Evolutionary conservation across 2,113 vertebrate species (phyloP).

Genomic region (Pterocles gutturalis): DNA sequence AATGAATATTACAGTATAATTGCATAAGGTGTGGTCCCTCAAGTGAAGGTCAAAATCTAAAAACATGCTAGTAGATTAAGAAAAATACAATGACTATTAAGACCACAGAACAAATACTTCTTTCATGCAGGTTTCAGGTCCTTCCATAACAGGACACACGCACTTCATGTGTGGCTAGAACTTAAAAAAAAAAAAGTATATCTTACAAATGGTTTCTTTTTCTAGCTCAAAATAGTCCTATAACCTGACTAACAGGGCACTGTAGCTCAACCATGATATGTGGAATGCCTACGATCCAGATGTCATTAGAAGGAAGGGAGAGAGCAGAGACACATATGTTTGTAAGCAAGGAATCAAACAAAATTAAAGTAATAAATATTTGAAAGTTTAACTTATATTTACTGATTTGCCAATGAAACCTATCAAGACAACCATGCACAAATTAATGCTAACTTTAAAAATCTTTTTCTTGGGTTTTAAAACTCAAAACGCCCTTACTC

Average conservation of each 20-base stretch:
- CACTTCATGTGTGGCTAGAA: background rate
- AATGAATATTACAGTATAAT: background rate
- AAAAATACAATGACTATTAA: background rate
- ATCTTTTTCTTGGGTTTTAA: background rate
- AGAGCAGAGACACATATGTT: background rate
- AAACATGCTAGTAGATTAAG: background rate
- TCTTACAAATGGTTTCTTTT: background rate
- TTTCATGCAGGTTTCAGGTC: background rate
- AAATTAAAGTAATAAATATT: background rate
- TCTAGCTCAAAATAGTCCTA: background rate
- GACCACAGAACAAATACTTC: background rate
- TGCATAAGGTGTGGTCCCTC: background rate
- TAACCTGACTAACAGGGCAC: background rate
- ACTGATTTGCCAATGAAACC: background rate
- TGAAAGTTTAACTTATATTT: background rate
- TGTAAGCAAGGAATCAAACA: background rate
- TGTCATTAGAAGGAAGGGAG: background rate
- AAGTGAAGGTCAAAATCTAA: background rate
- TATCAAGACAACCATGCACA: background rate
- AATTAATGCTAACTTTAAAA: background rate
- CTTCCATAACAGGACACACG: accelerated
- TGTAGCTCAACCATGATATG: background rate
- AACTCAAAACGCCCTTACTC: background rate
- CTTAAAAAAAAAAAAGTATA: background rate
- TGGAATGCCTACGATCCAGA: background rate